Evolutionary conservation across 30 jellyfish, hydroid and myxozoan genomes (phyloP).

Genomic region (Clytia hemisphaerica): DNA sequence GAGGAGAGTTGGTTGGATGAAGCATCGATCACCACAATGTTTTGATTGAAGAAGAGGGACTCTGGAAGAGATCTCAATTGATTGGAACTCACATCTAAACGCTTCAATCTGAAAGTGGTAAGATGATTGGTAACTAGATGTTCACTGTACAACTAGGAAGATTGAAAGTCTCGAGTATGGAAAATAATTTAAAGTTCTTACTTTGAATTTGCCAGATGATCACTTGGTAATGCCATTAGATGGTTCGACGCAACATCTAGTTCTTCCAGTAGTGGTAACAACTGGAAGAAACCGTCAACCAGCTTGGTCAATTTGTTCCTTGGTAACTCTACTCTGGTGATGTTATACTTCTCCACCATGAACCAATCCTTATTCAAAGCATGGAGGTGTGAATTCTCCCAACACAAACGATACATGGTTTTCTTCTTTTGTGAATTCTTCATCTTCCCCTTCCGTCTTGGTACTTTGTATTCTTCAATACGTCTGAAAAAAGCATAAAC

Average conservation of each 20-base stretch:
- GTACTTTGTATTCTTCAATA: no score
- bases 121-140: no score
- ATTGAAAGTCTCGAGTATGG: not conserved
- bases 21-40: conserved; percentile 36
- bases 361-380: conserved; percentile 65
- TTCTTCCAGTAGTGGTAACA: conserved; percentile 63
- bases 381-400: conserved; percentile 42
- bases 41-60: conserved; percentile 36
- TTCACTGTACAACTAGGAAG: no score
- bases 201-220: conserved; percentile 41
- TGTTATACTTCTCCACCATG: conserved; percentile 8
- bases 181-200: not conserved
- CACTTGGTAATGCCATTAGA: conserved; percentile 40
- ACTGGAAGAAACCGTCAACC: conserved; percentile 47
- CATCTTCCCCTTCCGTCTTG: no score
- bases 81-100: conserved; percentile 38
- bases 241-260: conserved; percentile 59
- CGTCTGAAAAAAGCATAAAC: no score
- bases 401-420: conserved; percentile 11
- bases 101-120: conserved; percentile 32
- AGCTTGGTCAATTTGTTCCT: conserved; percentile 34
- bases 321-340: conserved; percentile 36
- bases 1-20: conserved; percentile 35
- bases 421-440: no score
- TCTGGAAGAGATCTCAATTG: conserved; percentile 36